Base-by-base conservation (phyloP, 2,888 invertebrate genomes). In the Athalia cordata region DNA sequence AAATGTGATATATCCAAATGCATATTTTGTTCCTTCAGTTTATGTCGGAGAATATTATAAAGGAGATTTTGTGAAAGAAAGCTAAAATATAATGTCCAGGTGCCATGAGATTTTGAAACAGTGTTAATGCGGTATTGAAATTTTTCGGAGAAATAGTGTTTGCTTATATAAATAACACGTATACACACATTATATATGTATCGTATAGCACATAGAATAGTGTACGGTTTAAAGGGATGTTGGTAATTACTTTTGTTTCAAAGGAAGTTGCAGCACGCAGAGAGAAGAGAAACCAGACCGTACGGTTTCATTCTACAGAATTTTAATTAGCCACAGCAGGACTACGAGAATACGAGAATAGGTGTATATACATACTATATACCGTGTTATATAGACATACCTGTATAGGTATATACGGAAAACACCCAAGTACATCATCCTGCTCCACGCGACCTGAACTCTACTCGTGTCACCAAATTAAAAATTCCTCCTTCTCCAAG, bases 181-280 rank as follows among this genome's bases (percentile, higher is more conserved):
- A 29, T 29, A 29, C 2, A 29, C 29, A 2, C 2, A 29, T 29
- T 29, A 29, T 29, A 29, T 29, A 29, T 29, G 29, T 29, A 29
- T 29, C 29, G 29, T 29, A 2, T 29, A 52, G 11, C 55, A 55
- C 55, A 9, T 55, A 9, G 55, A 4, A 4, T 55, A 11, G 47
- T 47, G 52, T 5, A 45, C 57, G 72, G 59, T 57, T 72, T 72
- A 52, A 72, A 59, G 72, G 72, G 72, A 47, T 72, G 13, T 47
- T 29, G 57, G 72, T 72, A 72, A 72, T 72, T 72, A 72, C 72
- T 72, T 72, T 72, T 72, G 72, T 72, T 72, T 72, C 72, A 72
- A 72, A 72, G 72, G 72, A 72, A 29, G 29, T 29, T 29, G 29
- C 29, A 29, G 29, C 72, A 59, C 72, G 59, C 57, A 7, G 72